Evolutionary conservation across 2,888 invertebrate genomes (phyloP), one percentile per base, ranked within the genome.

Genomic region (Tetranychus piercei): DNA sequence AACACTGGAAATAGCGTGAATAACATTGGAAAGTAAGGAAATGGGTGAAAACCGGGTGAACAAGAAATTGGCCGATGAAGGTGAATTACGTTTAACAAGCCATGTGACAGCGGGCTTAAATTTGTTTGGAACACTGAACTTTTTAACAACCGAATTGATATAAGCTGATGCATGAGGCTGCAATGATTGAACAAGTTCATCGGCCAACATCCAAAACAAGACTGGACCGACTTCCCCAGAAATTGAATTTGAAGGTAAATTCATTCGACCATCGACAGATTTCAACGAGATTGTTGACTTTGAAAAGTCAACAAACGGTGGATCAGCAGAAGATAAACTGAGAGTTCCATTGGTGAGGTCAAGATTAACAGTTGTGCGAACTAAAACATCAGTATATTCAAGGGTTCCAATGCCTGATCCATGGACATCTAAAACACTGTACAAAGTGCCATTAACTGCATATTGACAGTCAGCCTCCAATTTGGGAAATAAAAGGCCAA

Each of bases 281-380:
- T 69, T 69, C 70, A 79, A 77, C 44, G 74, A 76, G 23, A 79
- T 77, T 64, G 76, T 76, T 6, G 79, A 77, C 4, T 76, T 74
- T 6, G 76, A 74, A 65, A 79, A 79, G 66, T 79, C 79, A 15
- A 79, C 78, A 43, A 77, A 77, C 11, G 79, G 79, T 71, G 79
- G 79, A 72, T 79, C 79, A 65, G 79, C 78, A 11, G 77, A 75
- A 0, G 76, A 74, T 6, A 79, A 76, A 43, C 76, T 76, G 15
- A 79, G 75, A 9, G 77, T 78, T 7, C 77, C 75, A 64, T 79
- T 77, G 15, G 77, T 77, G n/a, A 77, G 77, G 6, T 77, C 79
- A 64, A 79, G 74, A 22, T 79, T 78, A 23, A 79, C 43, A n/a
- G 77, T 77, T 67, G 79, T 79, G n/a, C 79, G 74, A 11, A 79